Percentiles rank a stretch among this genome's conserved stretches.
phyloP scores from a whole-genome alignment of 1,140 invertebrate genomes.

The Neuroterus valhalla region DNA sequence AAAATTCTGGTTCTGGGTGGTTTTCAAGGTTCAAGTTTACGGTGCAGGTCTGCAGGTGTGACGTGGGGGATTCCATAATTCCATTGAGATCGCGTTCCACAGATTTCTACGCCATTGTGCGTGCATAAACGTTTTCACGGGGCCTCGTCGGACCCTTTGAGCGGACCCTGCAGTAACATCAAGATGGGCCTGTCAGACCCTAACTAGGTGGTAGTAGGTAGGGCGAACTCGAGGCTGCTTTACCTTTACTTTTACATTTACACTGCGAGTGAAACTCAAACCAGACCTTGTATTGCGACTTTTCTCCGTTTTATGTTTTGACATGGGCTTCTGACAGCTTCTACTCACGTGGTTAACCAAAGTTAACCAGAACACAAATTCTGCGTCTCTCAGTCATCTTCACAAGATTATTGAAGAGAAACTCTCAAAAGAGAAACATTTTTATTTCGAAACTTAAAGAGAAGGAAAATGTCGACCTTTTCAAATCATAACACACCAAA shows the following conservation, averaged over 20 bases:
- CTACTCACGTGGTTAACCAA: slow-evolving; percentile 50
- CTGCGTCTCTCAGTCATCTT: slow-evolving; percentile 26
- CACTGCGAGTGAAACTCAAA: slow-evolving; percentile 46
- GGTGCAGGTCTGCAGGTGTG: too few species aligned
- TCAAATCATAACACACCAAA: too few species aligned
- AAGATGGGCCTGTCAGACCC: slow-evolving; percentile 70
- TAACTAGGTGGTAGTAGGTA: slow-evolving; percentile 61
- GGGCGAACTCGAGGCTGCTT: slow-evolving; percentile 58
- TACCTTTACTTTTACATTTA: slow-evolving; percentile 55
- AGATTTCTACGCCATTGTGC: slow-evolving; percentile 63
- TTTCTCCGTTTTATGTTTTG: slow-evolving; percentile 67
- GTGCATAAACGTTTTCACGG: slow-evolving; percentile 69
- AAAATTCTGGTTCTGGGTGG: too few species aligned
- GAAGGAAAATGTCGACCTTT: too few species aligned
- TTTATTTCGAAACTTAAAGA: too few species aligned
- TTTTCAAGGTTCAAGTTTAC: too few species aligned
- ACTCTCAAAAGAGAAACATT: too few species aligned
- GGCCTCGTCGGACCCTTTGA: slow-evolving; percentile 63
- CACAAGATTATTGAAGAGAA: too few species aligned
- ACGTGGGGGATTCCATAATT: too few species aligned
- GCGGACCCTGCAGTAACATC: slow-evolving; percentile 60
- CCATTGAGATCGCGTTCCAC: slow-evolving; percentile 34
- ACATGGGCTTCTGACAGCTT: slow-evolving; percentile 55
- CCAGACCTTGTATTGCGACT: slow-evolving; percentile 37
- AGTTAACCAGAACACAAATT: slow-evolving; percentile 55